Base-by-base conservation (phyloP, 1,140 invertebrate species). In the Brevipalpus yothersi region DNA sequence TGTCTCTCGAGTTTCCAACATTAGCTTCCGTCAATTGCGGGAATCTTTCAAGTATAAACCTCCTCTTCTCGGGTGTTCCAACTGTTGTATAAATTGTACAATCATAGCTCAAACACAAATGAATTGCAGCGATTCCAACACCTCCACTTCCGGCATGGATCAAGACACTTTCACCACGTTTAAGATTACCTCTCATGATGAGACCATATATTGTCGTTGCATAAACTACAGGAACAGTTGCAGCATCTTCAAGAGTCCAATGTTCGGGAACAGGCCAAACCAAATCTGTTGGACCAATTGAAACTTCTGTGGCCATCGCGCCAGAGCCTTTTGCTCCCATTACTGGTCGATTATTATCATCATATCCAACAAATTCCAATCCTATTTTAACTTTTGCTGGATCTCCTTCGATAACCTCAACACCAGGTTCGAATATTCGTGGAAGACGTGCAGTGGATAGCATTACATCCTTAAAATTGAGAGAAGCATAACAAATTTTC, bases 311-410 rank as follows among this genome's bases (percentile, higher is more conserved):
- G 7, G 91, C 92, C 53, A 96, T 72, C 56, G 86, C 87, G 67
- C 82, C 79, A 8, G 87, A 85, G 15, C 81, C 78, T 0, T 94
- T 79, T 76, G 94, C 83, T 60, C 91, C 92, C 91, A 96, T 95
- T 0, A 95, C 81, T n/a, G n/a, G n/a, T 61, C 87, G 76, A 49
- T 75, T 73, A 47, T 74, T 69, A 41, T 70, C 66, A 12, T 41
- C 56, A 5, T 51, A 21, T n/a, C 83, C 84, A n/a, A 77, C 75
- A 66, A 78, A 81, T 65, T 88, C 84, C 47, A 86, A 78, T 4
- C 84, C 84, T 41, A 59, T 58, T 23, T 15, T 11, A 2, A 59
- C 45, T n/a, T 42, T n/a, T n/a, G n/a, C n/a, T n/a, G n/a, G n/a
- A n/a, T n/a, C n/a, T n/a, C n/a, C n/a, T n/a, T n/a, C n/a, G n/a